These are phyloP conservation scores for Microtus pennsylvanicus DNA, from an alignment of 2,113 vertebrate species.

Conservation along the genomic window DNA sequence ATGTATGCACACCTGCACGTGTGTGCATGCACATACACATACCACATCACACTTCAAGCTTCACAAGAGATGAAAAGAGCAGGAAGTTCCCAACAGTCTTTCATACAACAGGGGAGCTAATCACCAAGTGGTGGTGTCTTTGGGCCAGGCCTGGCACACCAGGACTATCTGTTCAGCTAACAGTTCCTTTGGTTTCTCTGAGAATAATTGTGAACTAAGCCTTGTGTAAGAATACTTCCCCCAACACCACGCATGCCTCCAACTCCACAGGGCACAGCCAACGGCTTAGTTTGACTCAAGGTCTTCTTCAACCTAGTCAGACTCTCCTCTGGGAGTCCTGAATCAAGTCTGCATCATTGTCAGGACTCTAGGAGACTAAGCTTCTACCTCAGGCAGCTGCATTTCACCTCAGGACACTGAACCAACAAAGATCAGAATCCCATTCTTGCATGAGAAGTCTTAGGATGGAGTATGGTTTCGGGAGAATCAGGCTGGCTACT, in stretches of 20 bases:
- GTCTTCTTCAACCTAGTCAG: rapidly evolving
- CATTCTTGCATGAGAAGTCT: not conserved
- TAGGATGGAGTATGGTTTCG: not conserved
- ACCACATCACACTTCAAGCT: not conserved
- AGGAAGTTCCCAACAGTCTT: not conserved
- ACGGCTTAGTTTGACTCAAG: not conserved
- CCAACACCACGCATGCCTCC: not conserved
- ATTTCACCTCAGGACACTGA: not conserved
- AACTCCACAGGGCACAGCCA: not conserved
- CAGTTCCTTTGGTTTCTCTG: not conserved
- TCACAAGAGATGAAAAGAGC: not conserved
- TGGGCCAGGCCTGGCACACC: not conserved
- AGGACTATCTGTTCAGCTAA: not conserved
- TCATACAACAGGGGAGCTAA: not conserved
- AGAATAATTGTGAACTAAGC: not conserved
- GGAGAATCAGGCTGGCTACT: not conserved
- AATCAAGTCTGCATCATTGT: not conserved
- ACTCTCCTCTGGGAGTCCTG: not conserved
- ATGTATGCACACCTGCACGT: too few species aligned
- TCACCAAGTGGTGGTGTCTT: not conserved
- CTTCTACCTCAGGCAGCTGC: not conserved
- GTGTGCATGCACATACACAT: not conserved
- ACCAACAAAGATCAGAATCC: not conserved
- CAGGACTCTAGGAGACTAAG: not conserved
- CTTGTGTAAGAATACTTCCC: not conserved